Conservation (phyloP, 2,797 vertebrate species). For the Netta rufina region DNA sequence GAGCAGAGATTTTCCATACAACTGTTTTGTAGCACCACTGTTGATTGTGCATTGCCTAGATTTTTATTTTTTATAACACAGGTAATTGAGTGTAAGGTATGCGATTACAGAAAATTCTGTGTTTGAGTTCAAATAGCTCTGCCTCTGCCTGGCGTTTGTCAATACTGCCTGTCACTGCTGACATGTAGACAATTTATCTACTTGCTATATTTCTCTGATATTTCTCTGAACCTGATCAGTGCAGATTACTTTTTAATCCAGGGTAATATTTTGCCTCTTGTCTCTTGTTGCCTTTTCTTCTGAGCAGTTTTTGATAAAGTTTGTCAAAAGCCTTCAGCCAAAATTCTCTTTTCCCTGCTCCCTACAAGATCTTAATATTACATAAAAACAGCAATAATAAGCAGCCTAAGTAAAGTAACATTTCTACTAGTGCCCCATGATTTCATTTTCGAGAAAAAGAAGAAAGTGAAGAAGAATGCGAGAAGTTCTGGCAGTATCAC, state of each 20-base stretch:
- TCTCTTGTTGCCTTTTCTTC: not conserved
- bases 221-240: not conserved
- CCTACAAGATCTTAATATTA: not conserved
- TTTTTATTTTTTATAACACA: too few relatives aligned
- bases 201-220: not conserved
- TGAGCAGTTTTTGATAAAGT: not conserved
- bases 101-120: not conserved
- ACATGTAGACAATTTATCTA: not conserved
- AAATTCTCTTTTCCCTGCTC: not conserved
- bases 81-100: not conserved
- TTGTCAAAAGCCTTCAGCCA: not conserved
- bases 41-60: not conserved
- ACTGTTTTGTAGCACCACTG: not conserved
- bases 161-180: not conserved
- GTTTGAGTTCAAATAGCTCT: not conserved
- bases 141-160: not conserved
- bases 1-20: not conserved
- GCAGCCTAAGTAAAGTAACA: not conserved
- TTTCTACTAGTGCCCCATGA: not conserved
- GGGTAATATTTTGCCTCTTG: not conserved
- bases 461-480: too few relatives aligned
- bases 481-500: not conserved
- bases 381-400: not conserved
- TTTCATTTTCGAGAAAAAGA: not conserved
- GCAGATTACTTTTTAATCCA: not conserved